Evolutionary conservation across 2,797 vertebrate genomes (phyloP), one percentile per base, ranked within the genome.

Genomic region (Tauraco hartlaubi): DNA sequence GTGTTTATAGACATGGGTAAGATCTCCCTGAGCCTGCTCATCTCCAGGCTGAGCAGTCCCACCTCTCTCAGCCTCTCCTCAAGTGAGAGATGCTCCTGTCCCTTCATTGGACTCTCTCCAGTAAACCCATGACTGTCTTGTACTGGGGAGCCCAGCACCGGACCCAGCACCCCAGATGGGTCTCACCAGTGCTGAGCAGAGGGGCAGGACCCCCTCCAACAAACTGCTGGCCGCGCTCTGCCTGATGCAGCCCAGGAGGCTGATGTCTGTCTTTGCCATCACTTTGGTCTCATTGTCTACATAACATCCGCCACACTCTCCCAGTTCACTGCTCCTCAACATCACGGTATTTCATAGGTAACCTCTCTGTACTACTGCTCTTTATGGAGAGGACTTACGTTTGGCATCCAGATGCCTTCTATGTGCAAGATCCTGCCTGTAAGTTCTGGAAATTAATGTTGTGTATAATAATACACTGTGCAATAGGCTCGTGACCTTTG

Each of bases 171-270:
- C 29, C 14, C 18, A n/a, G 16, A n/a, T 29, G 37, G 1, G 5
- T 13, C 19, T 26, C 55, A 5, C 28, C 41, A 3, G 69, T 9
- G 61, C 58, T 22, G 56, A 39, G 67, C 52, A 22, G 39, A 19
- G 54, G 54, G 18, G 18, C 37, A 37, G n/a, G n/a, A 37, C 20
- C 4, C 15, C 29, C 7, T 15, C 8, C 21, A 3, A 13, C 0
- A 0, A 18, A 12, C 37, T 5, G 1, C 56, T 20, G 61, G 5
- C 26, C 12, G 25, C 6, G 0, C 9, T 43, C 17, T 33, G 15
- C 19, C 44, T 4, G 49, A 6, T 2, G 3, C 9, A 41, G 37
- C 29, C 66, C 28, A 3, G 11, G 3, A 46, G 29, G 19, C 3
- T 8, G 22, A 4, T 15, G 61, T 7, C 7, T 0, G 0, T 9